A percentile compares a stretch with the other conserved stretches of the same genome.
Conservation (phyloP, 2,113 vertebrate species). For the Platycercus adscitus region DNA sequence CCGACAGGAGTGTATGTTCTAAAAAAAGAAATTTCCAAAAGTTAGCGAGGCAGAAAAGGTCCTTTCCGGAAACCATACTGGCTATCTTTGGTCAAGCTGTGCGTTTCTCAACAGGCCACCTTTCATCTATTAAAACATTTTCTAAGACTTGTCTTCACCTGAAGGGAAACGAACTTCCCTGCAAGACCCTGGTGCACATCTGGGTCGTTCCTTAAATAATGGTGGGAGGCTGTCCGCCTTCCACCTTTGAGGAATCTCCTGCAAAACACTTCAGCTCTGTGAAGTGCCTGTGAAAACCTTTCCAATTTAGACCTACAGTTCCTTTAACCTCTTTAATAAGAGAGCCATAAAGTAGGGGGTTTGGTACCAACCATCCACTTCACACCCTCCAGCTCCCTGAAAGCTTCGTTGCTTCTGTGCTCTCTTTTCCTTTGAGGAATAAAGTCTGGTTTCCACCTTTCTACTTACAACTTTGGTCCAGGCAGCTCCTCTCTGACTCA, state of each 20-base stretch:
- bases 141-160: constrained; percentile 73
- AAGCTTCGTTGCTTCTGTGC: constrained; percentile 43
- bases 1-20: constrained; percentile 63
- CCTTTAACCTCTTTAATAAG: constrained; percentile 70
- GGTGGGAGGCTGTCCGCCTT: constrained; percentile 68
- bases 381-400: constrained; percentile 60
- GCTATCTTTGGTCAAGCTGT: constrained; percentile 74
- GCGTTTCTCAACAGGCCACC: constrained; percentile 74
- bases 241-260: constrained; percentile 72
- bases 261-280: constrained; percentile 73
- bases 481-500: constrained; percentile 30
- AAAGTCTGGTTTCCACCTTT: constrained; percentile 68
- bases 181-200: constrained; percentile 64
- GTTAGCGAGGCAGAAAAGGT: constrained; percentile 73
- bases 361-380: constrained; percentile 64
- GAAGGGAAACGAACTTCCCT: constrained; percentile 72
- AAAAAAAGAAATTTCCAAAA: constrained; percentile 74
- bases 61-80: constrained; percentile 72
- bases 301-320: constrained; percentile 65
- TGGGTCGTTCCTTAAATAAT: constrained; percentile 66
- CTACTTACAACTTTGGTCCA: constrained; percentile 66
- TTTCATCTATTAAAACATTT: constrained; percentile 75
- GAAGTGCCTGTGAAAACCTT: constrained; percentile 69
- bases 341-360: constrained; percentile 56
- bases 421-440: constrained; percentile 63